Evolutionary conservation across 2,113 vertebrate genomes (phyloP), one percentile per base, ranked within the genome.

Genomic region (Mesocricetus auratus): DNA sequence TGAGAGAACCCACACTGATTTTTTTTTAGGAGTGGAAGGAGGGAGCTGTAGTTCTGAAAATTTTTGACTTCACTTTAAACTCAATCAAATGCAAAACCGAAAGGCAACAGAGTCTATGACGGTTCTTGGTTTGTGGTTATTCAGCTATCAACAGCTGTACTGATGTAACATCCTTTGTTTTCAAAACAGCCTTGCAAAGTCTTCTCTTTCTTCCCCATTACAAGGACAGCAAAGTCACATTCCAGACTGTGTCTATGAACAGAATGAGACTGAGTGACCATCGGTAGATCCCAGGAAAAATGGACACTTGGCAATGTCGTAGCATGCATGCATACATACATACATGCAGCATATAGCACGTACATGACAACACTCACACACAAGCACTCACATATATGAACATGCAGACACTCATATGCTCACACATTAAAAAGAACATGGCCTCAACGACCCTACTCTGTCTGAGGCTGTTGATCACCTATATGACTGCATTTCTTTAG

Each of bases 51-150:
- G 17, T 85, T 91, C 50, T 89, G 53, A 39, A 74, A 77, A 45
- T 45, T 83, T 53, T 92, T 78, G 39, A 42, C 64, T 92, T 71
- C 39, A 31, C 62, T 81, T 36, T 94, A 90, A 85, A 86, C n/a
- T 66, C n/a, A 15, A 91, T 86, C 50, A 89, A 93, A 36, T 71
- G 17, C 39, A 78, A 69, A 89, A 89, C 47, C 0, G 3, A 88
- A 45, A 66, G 13, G 50, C 22, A 81, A 71, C 56, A 9, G 22
- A 60, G 90, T 86, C 2, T 19, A 15, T 11, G 31, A 62, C 39
- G 39, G 21, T 15, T 29, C 15, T 6, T 42, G 26, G 45, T 9
- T n/a, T 92, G 11, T 53, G 89, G 93, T 47, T 87, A 24, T 22
- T 92, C n/a, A 68, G 4, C 79, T 22, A n/a, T 24, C 19, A 69